Evolutionary conservation across 2,888 invertebrate genomes (phyloP).

Genomic region (Deladenus siricidicola): DNA sequence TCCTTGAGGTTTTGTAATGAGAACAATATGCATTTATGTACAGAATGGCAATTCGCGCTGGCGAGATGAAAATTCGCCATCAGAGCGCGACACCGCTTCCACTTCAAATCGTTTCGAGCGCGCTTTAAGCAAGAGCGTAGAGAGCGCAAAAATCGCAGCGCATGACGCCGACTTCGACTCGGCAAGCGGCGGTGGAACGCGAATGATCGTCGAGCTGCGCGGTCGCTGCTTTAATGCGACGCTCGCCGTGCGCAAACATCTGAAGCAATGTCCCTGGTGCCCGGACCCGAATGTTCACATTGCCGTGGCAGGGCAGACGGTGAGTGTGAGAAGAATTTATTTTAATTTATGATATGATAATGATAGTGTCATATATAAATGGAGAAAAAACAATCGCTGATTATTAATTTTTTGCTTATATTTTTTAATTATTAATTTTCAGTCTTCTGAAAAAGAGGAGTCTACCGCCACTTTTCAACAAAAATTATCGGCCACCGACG

Average conservation of each 20-base stretch:
- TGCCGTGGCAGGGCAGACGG: slow-evolving; percentile 20
- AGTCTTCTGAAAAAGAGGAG: slow-evolving; percentile 3
- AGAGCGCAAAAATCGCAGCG: neutral
- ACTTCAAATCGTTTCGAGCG: no score
- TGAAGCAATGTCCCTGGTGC: slow-evolving; percentile 47
- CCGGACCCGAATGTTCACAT: slow-evolving; percentile 42
- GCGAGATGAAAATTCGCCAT: no score
- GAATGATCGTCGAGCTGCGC: slow-evolving; percentile 32
- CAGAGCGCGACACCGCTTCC: no score
- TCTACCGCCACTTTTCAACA: slow-evolving; percentile 1
- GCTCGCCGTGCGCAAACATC: slow-evolving; percentile 39
- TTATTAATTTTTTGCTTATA: neutral
- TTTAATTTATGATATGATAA: no score
- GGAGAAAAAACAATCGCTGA: neutral
- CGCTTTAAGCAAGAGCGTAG: no score
- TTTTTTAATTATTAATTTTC: neutral
- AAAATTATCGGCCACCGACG: neutral
- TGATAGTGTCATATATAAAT: no score
- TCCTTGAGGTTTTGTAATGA: no score
- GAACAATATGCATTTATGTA: no score
- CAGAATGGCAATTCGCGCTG: no score
- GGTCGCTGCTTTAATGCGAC: slow-evolving; percentile 50
- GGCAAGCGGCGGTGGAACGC: slow-evolving; percentile 10
- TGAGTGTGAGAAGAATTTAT: no score
- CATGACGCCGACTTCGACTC: neutral